Evolutionary conservation across 2,888 invertebrate species (phyloP), one percentile per base, ranked within the genome.

Genomic region (Nebria salina): DNA sequence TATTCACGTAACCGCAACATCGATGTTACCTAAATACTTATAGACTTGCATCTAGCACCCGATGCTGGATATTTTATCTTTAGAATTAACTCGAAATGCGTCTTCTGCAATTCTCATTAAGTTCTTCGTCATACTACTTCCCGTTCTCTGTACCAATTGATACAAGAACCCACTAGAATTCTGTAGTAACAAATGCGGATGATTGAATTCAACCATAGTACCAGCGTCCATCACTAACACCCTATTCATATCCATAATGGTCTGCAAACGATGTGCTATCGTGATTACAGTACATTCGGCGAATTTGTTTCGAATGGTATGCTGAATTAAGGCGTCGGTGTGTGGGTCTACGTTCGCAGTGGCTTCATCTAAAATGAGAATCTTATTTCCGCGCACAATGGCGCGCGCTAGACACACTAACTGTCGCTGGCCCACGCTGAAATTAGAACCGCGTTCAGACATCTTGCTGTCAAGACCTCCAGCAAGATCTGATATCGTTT

Each of bases 151-250:
- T 0, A 95, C 94, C 84, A 95, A 88, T 8, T 91, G 88, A 83
- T 92, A 92, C 85, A 96, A 92, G 82, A 92, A 90, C 0, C 94
- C 93, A 1, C 89, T 89, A 83, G 90, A 88, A 84, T 92, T 91
- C 74, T 92, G 90, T 70, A 95, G 86, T 73, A 95, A 87, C 84
- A 92, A 90, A 86, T 92, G 92, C 0, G 98, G 97, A 85, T 94
- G 93, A 8, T 94, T 96, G 72, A 94, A 93, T 88, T 98, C 97
- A 9, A 92, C 92, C 86, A 94, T 91, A 68, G 76, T 92, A 0
- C 97, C 97, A 68, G 94, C 93, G 86, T 95, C 94, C 92, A 97
- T 93, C n/a, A 96, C 96, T 83, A 96, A 87, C 80, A 96, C 94
- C 88, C 93, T 92, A 89, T 96, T 95, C 0, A 94, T 95, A 89